Percentiles rank a stretch among this genome's conserved stretches.
These are phyloP conservation scores for Triops longicaudatus DNA, from an alignment of 1,140 invertebrate genomes.

Conservation along the genomic window DNA sequence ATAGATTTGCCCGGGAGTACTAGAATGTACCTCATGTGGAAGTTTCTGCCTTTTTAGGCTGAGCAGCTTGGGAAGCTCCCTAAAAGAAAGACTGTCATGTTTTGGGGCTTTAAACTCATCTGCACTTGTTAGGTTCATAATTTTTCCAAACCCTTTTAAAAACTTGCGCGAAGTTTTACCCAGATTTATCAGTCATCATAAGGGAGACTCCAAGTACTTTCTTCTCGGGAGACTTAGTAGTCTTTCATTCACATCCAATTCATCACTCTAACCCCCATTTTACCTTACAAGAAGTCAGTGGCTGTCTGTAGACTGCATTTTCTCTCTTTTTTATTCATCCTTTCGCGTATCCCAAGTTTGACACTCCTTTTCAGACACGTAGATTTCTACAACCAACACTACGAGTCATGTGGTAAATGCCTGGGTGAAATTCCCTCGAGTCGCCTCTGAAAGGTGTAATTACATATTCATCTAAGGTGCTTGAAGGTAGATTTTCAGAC, in stretches of 20 bases:
- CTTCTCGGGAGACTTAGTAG: no score
- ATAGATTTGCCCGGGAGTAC: neutral
- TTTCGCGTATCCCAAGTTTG: neutral
- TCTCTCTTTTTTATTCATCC: neutral
- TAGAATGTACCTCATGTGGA: neutral
- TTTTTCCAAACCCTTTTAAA: neutral
- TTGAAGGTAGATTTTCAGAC: slow-evolving; percentile 4
- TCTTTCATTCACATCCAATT: no score
- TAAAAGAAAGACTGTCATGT: neutral
- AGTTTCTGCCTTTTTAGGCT: neutral
- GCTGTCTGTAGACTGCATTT: neutral
- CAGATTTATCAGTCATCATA: neutral
- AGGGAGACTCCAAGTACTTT: neutral
- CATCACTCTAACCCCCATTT: neutral
- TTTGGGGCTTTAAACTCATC: neutral
- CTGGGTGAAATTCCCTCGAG: neutral
- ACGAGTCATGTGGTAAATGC: neutral
- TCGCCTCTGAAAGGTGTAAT: slow-evolving; percentile 3
- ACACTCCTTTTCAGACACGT: neutral
- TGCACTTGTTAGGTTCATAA: neutral
- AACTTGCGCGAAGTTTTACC: neutral
- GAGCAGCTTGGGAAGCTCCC: neutral
- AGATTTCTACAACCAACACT: neutral
- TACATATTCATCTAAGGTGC: slow-evolving; percentile 1
- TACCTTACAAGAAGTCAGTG: neutral